phyloP scores from a whole-genome alignment of 2,888 invertebrate species.

The Acrobasis consociella region DNA sequence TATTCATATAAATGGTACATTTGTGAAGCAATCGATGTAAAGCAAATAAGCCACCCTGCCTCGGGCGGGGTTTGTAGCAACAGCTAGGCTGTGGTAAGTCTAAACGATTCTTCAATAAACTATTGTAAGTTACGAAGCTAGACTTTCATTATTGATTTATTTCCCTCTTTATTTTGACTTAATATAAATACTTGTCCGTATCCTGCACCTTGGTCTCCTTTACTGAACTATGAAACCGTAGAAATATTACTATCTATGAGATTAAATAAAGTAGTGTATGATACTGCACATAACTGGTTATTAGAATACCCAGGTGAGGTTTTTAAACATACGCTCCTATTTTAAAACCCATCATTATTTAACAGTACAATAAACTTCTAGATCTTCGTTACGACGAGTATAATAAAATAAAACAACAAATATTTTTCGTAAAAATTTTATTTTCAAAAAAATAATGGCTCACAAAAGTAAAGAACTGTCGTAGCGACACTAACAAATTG shows the following conservation, averaged over 20 bases:
- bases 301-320: no score
- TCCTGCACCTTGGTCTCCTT: no score
- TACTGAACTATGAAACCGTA: no score
- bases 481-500: conserved; percentile 54
- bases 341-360: no score
- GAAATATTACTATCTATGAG: no score
- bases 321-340: no score
- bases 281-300: no score
- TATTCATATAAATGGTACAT: conserved; percentile 5
- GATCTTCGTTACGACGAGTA: not conserved
- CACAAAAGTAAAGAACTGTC: conserved; percentile 63
- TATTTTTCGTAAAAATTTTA: conserved; percentile 63
- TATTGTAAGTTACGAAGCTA: conserved; percentile 65
- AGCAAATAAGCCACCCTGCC: conserved; percentile 55
- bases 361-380: no score
- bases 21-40: conserved; percentile 21
- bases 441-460: conserved; percentile 62
- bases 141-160: conserved; percentile 38
- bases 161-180: not conserved
- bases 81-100: conserved; percentile 77
- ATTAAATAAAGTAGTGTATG: no score
- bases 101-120: conserved; percentile 77
- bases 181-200: not conserved
- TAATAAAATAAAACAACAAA: conserved; percentile 26
- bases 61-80: conserved; percentile 66